Evolutionary conservation across 2,888 invertebrate species (phyloP), one percentile per base, ranked within the genome.

Genomic region (Myopa tessellatipennis): DNA sequence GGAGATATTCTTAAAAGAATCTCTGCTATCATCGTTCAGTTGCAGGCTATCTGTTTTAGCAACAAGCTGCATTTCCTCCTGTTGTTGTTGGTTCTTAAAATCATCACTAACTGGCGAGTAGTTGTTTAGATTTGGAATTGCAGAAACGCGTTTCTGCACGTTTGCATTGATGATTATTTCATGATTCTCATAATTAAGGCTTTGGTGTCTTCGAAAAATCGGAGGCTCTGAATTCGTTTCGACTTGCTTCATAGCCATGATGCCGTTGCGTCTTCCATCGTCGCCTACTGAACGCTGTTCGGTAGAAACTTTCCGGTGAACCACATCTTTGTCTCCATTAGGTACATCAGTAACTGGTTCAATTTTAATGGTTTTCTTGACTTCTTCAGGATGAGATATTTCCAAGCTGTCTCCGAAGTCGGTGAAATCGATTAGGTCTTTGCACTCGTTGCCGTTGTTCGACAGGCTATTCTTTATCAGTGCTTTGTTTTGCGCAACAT

Each of bases 201-300:
- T 89, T 81, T 88, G 89, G 77, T 88, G 88, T 7, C 87, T 86
- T 1, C 88, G 85, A 52, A 83, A 69, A 0, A 78, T 70, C 4
- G 81, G 73, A 6, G 81, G 69, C 61, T 79, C 77, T 4, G 79
- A 77, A 55, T 69, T 78, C 0, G 75, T 58, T 18, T 70, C 81
- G 78, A 79, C 55, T 52, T 80, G 81, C 3, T 73, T 84, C 55
- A 84, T 80, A 3, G 86, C 87, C 79, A 87, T 82, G 3, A 90
- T 90, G 38, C 90, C 90, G 80, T 90, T 89, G n/a, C 90, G 85
- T 1, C 90, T 82, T 0, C 90, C 90, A 83, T 90, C 90, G 36
- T 87, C 84, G 26, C 83, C 84, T 1, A 87, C 86, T 60, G 86
- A 85, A 67, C 89, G 85, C 79, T 89, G 88, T 61, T 88, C 88